Base-by-base conservation (phyloP, 2,113 vertebrate genomes). In the Sterrhoptilus dennistouni region DNA sequence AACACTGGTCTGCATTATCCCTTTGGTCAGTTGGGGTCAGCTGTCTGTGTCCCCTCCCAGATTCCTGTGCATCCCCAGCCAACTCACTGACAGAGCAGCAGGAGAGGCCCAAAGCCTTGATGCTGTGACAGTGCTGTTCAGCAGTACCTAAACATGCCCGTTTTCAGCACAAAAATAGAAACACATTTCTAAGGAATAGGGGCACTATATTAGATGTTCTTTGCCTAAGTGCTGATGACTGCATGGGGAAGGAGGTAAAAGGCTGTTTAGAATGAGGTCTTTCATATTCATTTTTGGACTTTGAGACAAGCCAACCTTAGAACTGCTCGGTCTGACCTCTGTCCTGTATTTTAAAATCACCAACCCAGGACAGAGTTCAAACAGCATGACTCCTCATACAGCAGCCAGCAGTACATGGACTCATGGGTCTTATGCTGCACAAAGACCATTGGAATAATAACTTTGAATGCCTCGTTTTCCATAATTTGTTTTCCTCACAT, bases 1-100 rank as follows among this genome's bases (percentile, higher is more conserved):
- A 11, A 24, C 0, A 0, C 11, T 4, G 3, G 17, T 33, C 20
- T 65, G 18, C 29, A 9, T 63, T 27, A 19, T 4, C 14, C 18
- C n/a, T 84, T 56, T n/a, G 31, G n/a, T 42, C 47, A 54, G 8
- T 0, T 57, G 15, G 20, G 35, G 18, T 14, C 84, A 57, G 42
- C 17, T 86, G 4, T 28, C 27, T 53, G 6, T 44, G 9, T 11
- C 18, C 21, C 27, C 8, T 69, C 9, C 8, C 74, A 87, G 1
- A 3, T 74, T 28, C 45, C 49, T 66, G 21, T 36, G 28, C 42
- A 44, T 24, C 6, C 11, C 9, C 21, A 70, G 16, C 11, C 56
- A 57, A 2, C 45, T 27, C 5, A 2, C 24, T 70, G 22, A 14
- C 11, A 7, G 10, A 21, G 47, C 6, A 33, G 24, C 12, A 27